Conservation (phyloP, 1,140 invertebrate species). For the Idris sp. region DNA sequence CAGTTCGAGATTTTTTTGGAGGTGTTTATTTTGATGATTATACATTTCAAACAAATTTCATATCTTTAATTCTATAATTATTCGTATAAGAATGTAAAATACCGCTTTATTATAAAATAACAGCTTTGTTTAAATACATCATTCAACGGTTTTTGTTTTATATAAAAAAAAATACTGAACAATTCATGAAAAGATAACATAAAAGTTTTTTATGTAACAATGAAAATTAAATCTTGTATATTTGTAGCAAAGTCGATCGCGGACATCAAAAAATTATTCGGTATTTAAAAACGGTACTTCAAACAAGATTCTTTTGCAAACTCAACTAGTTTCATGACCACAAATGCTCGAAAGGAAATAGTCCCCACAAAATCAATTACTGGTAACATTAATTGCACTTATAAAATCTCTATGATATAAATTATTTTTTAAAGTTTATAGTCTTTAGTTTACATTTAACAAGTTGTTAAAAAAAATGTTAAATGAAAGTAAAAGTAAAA, state of each 20-base stretch:
- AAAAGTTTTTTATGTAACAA: constrained; percentile 39
- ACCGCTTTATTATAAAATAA: constrained; percentile 24
- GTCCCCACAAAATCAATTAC: constrained; percentile 28
- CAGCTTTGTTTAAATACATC: constrained; percentile 21
- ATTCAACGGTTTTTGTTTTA: too few species aligned
- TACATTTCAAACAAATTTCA: too few species aligned
- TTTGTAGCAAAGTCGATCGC: constrained; percentile 26
- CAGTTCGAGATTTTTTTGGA: too few species aligned
- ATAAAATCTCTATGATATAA: constrained; percentile 14
- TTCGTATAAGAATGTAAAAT: constrained; percentile 26
- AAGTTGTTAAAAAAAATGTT: too few species aligned
- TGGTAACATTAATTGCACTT: constrained; percentile 28
- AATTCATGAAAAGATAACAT: constrained; percentile 11
- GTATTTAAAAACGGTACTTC: constrained; percentile 40
- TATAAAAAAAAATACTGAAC: constrained; percentile 30
- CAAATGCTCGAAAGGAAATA: constrained; percentile 26
- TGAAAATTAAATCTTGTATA: constrained; percentile 48
- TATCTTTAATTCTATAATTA: constrained; percentile 20
- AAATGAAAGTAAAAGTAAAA: too few species aligned
- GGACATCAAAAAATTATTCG: constrained; percentile 37
- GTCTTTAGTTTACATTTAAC: constrained; percentile 9
- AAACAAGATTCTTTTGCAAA: constrained; percentile 40
- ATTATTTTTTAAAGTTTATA: constrained; percentile 18
- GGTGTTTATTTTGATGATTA: too few species aligned
- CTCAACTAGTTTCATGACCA: constrained; percentile 25